These are phyloP conservation scores for Amphibalanus amphitrite DNA, from an alignment of 1,140 invertebrate genomes.

Conservation along the genomic window DNA sequence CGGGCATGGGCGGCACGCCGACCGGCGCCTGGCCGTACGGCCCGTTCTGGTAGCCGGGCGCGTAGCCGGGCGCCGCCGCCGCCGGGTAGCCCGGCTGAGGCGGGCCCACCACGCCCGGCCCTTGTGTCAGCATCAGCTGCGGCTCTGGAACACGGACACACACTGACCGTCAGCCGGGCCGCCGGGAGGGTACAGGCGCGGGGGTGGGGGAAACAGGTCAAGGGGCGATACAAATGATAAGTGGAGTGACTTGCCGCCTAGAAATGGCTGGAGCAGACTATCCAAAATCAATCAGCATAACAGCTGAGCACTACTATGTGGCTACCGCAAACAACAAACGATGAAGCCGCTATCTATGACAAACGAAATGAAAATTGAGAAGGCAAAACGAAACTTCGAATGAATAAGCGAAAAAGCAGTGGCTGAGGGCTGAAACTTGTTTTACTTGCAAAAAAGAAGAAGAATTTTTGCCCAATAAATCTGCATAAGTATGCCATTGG, in stretches of 20 bases:
- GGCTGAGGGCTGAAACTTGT: too few species aligned
- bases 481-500: too few species aligned
- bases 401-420: too few species aligned
- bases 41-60: constrained; percentile 19
- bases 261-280: background rate
- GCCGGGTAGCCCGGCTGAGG: constrained; percentile 43
- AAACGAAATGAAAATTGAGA: too few species aligned
- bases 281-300: too few species aligned
- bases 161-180: background rate
- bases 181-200: background rate
- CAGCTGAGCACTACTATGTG: too few species aligned
- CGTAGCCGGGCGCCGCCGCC: constrained; percentile 44
- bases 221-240: background rate
- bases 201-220: background rate
- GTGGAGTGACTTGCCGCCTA: background rate
- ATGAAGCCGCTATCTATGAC: too few species aligned
- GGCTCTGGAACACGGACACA: constrained; percentile 44
- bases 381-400: too few species aligned
- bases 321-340: too few species aligned
- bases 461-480: too few species aligned
- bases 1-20: constrained; percentile 35
- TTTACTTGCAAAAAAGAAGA: too few species aligned
- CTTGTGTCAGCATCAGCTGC: constrained; percentile 89
- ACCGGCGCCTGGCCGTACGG: constrained; percentile 21
- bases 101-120: constrained; percentile 55